Evolutionary conservation across 1,140 invertebrate species (phyloP).

Genomic region (Hyles vespertilio): DNA sequence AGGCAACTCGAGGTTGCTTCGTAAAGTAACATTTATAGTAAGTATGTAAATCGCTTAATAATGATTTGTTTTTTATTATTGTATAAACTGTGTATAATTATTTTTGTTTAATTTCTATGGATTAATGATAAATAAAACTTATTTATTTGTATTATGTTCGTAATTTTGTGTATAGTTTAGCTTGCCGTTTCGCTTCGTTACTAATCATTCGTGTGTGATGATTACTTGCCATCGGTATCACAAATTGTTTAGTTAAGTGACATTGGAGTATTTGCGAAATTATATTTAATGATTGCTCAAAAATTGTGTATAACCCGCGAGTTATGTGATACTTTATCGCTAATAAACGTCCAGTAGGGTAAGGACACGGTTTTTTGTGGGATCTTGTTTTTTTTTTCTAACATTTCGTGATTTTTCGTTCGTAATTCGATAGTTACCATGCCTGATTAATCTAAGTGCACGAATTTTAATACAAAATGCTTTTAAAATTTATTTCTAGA

Average conservation of each 20-base stretch:
- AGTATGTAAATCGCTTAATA: slow-evolving; percentile 17
- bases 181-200: slow-evolving; percentile 27
- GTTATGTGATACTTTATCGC: slow-evolving; percentile 31
- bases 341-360: slow-evolving; percentile 34
- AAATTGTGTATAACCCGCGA: slow-evolving; percentile 29
- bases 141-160: slow-evolving; percentile 25
- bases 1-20: slow-evolving; percentile 4
- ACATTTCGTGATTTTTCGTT: too few relatives aligned
- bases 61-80: slow-evolving; percentile 12
- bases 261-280: slow-evolving; percentile 7
- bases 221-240: slow-evolving; percentile 28
- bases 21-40: slow-evolving; percentile 9
- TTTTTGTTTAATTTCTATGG: slow-evolving; percentile 15
- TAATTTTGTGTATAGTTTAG: slow-evolving; percentile 26
- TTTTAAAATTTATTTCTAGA: too few relatives aligned
- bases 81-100: slow-evolving; percentile 20
- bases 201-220: slow-evolving; percentile 4
- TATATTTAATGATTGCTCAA: slow-evolving; percentile 41
- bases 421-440: too few relatives aligned
- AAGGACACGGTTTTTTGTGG: slow-evolving; percentile 17
- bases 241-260: too few relatives aligned
- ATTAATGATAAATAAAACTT: slow-evolving; percentile 11
- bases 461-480: too few relatives aligned
- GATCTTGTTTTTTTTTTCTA: slow-evolving; percentile 15
- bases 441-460: too few relatives aligned